Evolutionary conservation across 2,113 vertebrate species (phyloP), one percentile per base, ranked within the genome.

Genomic region (Halcyon malimbica): DNA sequence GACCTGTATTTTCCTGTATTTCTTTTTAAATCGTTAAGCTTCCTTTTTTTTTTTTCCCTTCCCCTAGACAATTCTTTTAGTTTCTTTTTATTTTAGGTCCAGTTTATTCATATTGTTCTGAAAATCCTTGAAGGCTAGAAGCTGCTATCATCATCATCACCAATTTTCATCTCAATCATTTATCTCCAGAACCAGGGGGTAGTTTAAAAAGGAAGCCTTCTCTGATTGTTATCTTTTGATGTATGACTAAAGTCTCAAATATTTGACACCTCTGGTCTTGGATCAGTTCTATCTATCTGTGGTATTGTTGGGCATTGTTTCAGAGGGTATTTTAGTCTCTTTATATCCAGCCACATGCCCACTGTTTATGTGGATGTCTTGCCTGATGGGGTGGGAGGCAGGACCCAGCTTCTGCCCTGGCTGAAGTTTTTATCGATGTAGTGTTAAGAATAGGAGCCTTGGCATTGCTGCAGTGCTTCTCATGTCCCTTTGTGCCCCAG

Each of bases 381-480:
- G 37, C 41, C 42, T 39, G 9, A 20, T 20, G 70, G 35, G 28
- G 18, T 35, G 74, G n/a, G 16, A 63, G 53, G 48, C 41, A 59
- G 56, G 28, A 73, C 25, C 8, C 19, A 37, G 33, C 39, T 65
- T 69, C 71, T 83, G 73, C 35, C 31, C 39, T 73, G 44, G 28
- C 10, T 21, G 42, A 57, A 42, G 29, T 15, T 81, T 65, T 84
- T 23, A 51, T 29, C 3, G 7, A 3, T 23, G 4, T 23, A 7
- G 6, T 3, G 5, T 54, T 59, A 56, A 80, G 80, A 86, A 13
- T 2, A 33, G 50, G 64, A 89, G 6, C 35, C 14, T 28, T 5
- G 14, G 13, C n/a, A 2, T 19, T 70, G 39, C 48, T 56, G 7
- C 20, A 6, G 0, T 0, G 2, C 21, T 57, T 73, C 9, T 6